phyloP scores from a whole-genome alignment of 2,113 vertebrate genomes.

The Strigops habroptila region DNA sequence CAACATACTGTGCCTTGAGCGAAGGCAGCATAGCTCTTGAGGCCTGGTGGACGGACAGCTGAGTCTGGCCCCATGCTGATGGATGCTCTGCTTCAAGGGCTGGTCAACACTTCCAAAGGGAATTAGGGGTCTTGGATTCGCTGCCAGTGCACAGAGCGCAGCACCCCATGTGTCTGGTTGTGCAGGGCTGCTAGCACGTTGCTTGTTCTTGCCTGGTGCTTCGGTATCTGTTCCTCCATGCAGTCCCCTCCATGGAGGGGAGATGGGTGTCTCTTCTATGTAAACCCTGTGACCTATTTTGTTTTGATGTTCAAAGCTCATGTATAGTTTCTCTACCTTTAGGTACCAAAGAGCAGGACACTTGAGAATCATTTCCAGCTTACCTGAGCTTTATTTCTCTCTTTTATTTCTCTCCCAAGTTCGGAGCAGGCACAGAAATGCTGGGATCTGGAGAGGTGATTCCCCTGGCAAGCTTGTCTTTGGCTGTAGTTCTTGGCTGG shows the following conservation, averaged over 20 bases:
- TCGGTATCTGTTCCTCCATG: rapidly evolving
- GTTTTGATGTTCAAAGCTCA: not conserved
- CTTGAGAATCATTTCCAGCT: not conserved
- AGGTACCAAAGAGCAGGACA: rapidly evolving
- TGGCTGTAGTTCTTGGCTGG: not conserved
- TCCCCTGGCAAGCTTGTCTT: not conserved
- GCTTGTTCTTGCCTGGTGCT: not conserved
- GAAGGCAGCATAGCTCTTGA: not conserved
- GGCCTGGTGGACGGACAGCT: too few species aligned
- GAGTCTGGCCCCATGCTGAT: not conserved
- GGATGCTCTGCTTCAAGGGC: not conserved
- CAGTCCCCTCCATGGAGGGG: not conserved
- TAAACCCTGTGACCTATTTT: rapidly evolving
- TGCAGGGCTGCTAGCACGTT: not conserved
- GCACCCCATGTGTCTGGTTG: rapidly evolving
- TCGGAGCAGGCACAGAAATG: not conserved
- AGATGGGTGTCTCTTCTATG: not conserved
- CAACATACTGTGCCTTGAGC: rapidly evolving
- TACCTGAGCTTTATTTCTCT: not conserved
- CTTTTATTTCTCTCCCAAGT: not conserved
- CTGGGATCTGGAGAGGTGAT: not conserved
- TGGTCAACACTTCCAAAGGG: not conserved
- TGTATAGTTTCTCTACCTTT: not conserved
- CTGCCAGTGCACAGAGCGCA: not conserved
- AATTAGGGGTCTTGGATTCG: not conserved